Conservation (phyloP, 2,113 vertebrate genomes). For the Ptilonorhynchus violaceus region DNA sequence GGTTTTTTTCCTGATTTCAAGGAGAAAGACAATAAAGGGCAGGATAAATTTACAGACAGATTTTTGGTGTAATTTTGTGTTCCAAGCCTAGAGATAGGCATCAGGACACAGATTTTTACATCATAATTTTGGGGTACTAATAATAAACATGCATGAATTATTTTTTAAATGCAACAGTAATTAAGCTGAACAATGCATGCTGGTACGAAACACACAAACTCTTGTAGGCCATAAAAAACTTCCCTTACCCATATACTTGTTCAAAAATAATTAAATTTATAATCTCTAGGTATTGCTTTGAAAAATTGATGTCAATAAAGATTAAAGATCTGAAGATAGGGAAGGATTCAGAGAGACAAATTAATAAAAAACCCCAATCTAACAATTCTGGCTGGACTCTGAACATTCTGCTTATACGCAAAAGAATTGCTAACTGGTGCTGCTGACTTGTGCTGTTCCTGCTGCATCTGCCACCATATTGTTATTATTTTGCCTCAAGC, state of each 20-base stretch:
- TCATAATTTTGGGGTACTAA: neutral
- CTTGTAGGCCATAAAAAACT: neutral
- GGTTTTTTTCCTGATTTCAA: neutral
- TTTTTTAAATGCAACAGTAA: neutral
- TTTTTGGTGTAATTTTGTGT: neutral
- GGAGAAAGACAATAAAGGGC: neutral
- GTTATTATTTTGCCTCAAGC: conserved; percentile 46
- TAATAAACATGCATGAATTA: neutral
- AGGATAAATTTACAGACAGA: neutral
- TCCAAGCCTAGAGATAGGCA: neutral
- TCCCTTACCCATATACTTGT: neutral
- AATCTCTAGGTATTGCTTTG: neutral
- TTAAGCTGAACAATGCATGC: neutral
- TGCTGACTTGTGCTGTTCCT: conserved; percentile 22
- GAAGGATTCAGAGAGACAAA: neutral
- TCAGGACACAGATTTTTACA: neutral
- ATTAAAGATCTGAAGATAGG: neutral
- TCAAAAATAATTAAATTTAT: conserved; percentile 3
- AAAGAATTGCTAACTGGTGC: neutral
- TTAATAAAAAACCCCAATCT: neutral
- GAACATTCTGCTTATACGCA: neutral
- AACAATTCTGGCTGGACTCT: neutral
- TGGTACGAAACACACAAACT: neutral
- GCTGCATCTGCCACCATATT: conserved; percentile 39
- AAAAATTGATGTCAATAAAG: neutral